phyloP scores from a whole-genome alignment of 2,888 invertebrate genomes.

The Tetragonula carbonaria region DNA sequence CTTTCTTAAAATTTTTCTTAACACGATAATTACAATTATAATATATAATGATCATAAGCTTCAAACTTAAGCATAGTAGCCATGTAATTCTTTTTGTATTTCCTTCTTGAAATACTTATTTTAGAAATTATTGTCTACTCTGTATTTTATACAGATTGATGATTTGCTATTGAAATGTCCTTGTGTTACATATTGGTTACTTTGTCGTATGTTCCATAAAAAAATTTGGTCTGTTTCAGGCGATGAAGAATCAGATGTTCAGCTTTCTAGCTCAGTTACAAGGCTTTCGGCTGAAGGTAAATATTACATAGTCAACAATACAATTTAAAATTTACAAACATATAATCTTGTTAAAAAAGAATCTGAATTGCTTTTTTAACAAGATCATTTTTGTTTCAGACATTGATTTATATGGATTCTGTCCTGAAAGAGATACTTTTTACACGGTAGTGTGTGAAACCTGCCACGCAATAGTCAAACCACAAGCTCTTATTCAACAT shows the following conservation, averaged over 20 bases:
- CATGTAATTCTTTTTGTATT: background rate
- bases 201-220: conserved; percentile 21
- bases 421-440: conserved; percentile 91
- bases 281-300: conserved; percentile 82
- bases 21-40: background rate
- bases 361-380: background rate
- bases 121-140: background rate
- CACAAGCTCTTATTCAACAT: conserved; percentile 91
- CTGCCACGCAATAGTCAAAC: conserved; percentile 91
- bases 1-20: background rate
- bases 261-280: conserved; percentile 80
- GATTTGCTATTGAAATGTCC: conserved; percentile 7
- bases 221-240: conserved; percentile 73
- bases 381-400: conserved; percentile 82
- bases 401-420: conserved; percentile 91
- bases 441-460: conserved; percentile 91
- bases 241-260: conserved; percentile 81
- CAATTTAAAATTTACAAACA: background rate
- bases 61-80: background rate
- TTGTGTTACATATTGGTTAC: background rate
- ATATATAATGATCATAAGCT: background rate
- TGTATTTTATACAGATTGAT: background rate
- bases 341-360: too few relatives aligned
- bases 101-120: background rate
- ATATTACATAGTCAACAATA: conserved; percentile 7